Percentiles rank a stretch among this genome's conserved stretches.
These are phyloP conservation scores for Orchesellides sinensis DNA, from an alignment of 2,888 invertebrate species.

Conservation along the genomic window DNA sequence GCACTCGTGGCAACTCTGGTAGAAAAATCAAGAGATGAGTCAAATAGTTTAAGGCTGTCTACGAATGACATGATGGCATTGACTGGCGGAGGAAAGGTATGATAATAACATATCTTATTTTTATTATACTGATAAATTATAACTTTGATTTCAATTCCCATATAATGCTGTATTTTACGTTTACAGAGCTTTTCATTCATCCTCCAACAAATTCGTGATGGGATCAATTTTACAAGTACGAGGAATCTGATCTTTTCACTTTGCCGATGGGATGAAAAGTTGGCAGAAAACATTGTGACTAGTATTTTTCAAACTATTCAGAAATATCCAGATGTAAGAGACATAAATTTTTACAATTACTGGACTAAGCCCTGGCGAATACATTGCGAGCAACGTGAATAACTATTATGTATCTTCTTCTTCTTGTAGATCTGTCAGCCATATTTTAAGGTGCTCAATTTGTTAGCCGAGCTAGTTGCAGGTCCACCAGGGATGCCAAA, in stretches of 20 bases:
- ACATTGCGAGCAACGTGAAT: not conserved
- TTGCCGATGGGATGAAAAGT: conserved; percentile 92
- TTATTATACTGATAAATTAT: too few species aligned
- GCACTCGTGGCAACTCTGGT: conserved; percentile 91
- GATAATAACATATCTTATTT: conserved; percentile 76
- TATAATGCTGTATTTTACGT: too few species aligned
- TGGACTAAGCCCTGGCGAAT: too few species aligned
- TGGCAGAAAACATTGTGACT: conserved; percentile 91
- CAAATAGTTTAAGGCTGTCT: conserved; percentile 84
- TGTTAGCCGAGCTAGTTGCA: conserved; percentile 88
- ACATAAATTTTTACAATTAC: not conserved
- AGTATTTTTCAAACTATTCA: conserved; percentile 95
- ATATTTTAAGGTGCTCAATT: conserved; percentile 93
- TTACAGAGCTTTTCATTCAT: conserved; percentile 92
- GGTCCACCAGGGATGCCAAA: conserved; percentile 90
- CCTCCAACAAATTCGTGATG: conserved; percentile 96
- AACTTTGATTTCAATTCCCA: not conserved
- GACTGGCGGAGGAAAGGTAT: conserved; percentile 84
- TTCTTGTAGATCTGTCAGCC: conserved; percentile 86
- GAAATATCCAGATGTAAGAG: conserved; percentile 89
- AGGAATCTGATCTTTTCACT: conserved; percentile 93
- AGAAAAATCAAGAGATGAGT: conserved; percentile 90
- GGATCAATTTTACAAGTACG: conserved; percentile 93
- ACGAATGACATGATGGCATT: conserved; percentile 89
- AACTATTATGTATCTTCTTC: conserved; percentile 69